These are phyloP conservation scores for Dipus sagitta DNA, from an alignment of 2,797 vertebrate species.

Conservation along the genomic window DNA sequence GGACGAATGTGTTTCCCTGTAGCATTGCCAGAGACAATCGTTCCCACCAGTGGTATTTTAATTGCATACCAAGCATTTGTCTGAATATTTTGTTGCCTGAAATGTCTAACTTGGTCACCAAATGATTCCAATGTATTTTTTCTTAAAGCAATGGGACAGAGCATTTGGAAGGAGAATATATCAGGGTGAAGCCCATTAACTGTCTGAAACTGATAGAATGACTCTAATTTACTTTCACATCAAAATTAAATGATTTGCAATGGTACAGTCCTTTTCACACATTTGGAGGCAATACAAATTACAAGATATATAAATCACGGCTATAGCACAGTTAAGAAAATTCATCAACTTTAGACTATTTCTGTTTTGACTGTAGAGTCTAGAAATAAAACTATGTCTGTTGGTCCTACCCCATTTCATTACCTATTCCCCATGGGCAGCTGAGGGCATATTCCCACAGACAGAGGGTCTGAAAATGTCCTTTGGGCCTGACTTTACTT, in stretches of 20 bases:
- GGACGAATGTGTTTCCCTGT: slow-evolving; percentile 47
- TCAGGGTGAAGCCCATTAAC: slow-evolving; percentile 46
- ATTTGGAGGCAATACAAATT: slow-evolving; percentile 70
- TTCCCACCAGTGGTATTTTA: slow-evolving; percentile 81
- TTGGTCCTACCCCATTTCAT: slow-evolving; percentile 74
- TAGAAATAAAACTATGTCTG: slow-evolving; percentile 77
- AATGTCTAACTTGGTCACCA: slow-evolving; percentile 77
- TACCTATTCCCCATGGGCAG: slow-evolving; percentile 65
- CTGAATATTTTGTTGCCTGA: slow-evolving; percentile 73
- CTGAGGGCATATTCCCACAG: slow-evolving; percentile 72
- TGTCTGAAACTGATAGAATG: slow-evolving; percentile 59
- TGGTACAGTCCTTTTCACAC: slow-evolving; percentile 44
- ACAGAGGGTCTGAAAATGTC: slow-evolving; percentile 53
- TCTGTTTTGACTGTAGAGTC: slow-evolving; percentile 63
- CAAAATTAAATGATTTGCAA: slow-evolving; percentile 59
- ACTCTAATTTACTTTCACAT: slow-evolving; percentile 68
- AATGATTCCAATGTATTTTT: slow-evolving; percentile 67
- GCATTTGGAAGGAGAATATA: slow-evolving; percentile 46
- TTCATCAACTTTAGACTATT: slow-evolving; percentile 69
- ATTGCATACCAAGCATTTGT: slow-evolving; percentile 74
- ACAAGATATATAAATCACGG: slow-evolving; percentile 65
- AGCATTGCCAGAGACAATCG: slow-evolving; percentile 49
- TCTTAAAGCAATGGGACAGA: slow-evolving; percentile 44
- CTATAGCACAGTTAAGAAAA: slow-evolving; percentile 58
- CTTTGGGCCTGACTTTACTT: slow-evolving; percentile 43